phyloP scores from a whole-genome alignment of 2,888 invertebrate species.

The Athripsodes cinereus region DNA sequence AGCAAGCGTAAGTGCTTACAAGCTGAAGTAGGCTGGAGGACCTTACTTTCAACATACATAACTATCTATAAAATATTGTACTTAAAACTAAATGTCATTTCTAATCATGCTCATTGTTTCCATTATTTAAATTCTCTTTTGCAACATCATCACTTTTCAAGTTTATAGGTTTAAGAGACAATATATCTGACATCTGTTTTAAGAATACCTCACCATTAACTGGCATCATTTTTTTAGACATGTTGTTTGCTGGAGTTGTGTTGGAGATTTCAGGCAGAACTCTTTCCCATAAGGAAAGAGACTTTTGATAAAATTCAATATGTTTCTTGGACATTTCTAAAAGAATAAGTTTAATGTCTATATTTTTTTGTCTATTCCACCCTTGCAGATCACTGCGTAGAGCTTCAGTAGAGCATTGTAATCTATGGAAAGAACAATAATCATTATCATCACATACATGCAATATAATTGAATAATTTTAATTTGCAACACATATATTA shows the following conservation, averaged over 20 bases:
- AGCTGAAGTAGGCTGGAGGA: no score
- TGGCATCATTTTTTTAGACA: neutral
- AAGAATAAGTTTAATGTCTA: constrained; percentile 57
- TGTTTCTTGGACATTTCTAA: constrained; percentile 58
- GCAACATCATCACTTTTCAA: neutral
- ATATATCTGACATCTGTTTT: neutral
- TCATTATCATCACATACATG: neutral
- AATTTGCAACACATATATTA: neutral
- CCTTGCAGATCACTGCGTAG: constrained; percentile 60
- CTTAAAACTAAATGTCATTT: no score
- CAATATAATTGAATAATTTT: neutral
- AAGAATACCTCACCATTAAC: neutral
- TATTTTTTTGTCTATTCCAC: constrained; percentile 60
- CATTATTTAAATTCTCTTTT: constrained; percentile 8
- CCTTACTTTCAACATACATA: no score
- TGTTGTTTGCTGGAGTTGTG: neutral
- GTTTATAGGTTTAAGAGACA: neutral
- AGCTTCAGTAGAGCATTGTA: constrained; percentile 64
- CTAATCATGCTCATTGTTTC: neutral
- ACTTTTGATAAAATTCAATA: constrained; percentile 58
- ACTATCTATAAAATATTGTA: no score
- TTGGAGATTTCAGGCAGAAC: constrained; percentile 29
- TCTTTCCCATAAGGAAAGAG: constrained; percentile 51
- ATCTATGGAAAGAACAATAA: constrained; percentile 26
- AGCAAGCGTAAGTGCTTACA: no score